phyloP scores from a whole-genome alignment of 2,888 invertebrate genomes.

The Helleia helle region DNA sequence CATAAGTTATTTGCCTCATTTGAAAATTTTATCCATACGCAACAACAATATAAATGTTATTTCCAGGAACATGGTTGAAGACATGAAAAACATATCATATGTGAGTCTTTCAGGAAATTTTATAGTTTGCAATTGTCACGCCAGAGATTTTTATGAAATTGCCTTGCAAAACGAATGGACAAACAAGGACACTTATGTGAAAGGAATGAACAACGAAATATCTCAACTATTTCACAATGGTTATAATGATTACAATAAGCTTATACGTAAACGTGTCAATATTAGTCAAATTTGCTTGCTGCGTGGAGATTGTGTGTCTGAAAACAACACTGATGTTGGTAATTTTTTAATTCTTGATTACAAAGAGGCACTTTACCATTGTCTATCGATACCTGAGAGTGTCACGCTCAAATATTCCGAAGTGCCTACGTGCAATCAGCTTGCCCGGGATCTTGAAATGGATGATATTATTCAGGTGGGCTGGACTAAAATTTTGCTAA shows the following conservation, averaged over 20 bases:
- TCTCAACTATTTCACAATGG: constrained; percentile 29
- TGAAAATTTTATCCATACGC: constrained; percentile 57
- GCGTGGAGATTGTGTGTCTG: constrained; percentile 16
- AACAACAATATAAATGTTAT: constrained; percentile 74
- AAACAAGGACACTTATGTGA: constrained; percentile 1
- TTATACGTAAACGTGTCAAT: constrained; percentile 26
- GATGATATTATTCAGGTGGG: constrained; percentile 20
- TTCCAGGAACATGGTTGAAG: constrained; percentile 69
- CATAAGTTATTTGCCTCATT: constrained; percentile 18
- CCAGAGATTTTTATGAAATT: constrained; percentile 63
- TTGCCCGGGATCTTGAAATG: constrained; percentile 18
- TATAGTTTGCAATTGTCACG: constrained; percentile 74
- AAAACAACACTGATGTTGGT: constrained; percentile 25
- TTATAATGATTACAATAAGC: constrained; percentile 30
- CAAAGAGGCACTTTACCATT: constrained; percentile 27
- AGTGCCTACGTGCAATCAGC: constrained; percentile 28
- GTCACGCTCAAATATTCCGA: constrained; percentile 24
- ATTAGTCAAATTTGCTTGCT: constrained; percentile 21
- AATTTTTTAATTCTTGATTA: constrained; percentile 41
- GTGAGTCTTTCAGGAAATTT: constrained; percentile 72
- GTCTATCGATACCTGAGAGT: constrained; percentile 32
- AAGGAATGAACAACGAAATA: neutral
- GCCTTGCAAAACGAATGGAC: constrained; percentile 24
- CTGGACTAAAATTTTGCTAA: constrained; percentile 25
- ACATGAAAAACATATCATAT: constrained; percentile 57